phyloP scores from a whole-genome alignment of 37 sponge, comb jelly and placozoan genomes.

The Tethya wilhelma region DNA sequence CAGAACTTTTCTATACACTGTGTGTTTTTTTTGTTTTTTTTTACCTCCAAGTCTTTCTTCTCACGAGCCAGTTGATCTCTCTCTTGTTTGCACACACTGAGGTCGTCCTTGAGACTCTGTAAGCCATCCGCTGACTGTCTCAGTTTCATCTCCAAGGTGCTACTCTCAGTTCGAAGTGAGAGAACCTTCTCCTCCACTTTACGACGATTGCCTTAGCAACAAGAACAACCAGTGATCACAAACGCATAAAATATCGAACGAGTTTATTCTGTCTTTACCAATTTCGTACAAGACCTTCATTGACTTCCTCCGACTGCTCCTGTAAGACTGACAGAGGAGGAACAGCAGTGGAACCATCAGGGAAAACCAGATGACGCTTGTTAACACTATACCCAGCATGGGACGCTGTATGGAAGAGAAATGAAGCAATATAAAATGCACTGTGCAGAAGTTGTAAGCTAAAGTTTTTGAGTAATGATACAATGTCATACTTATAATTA shows the following conservation, averaged over 20 bases:
- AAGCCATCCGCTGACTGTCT: neutral
- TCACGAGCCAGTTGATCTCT: neutral
- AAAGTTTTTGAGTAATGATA: too few relatives aligned
- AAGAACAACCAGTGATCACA: neutral
- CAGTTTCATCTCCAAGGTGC: neutral
- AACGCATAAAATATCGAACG: neutral
- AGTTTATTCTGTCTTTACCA: slow-evolving; percentile 5
- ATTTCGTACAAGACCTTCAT: neutral
- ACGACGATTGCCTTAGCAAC: neutral
- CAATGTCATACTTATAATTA: neutral
- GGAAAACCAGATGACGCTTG: slow-evolving; percentile 1
- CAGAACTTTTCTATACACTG: neutral
- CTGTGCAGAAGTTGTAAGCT: neutral
- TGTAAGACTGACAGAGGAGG: slow-evolving; percentile 8
- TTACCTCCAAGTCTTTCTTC: slow-evolving; percentile 38
- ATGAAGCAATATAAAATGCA: neutral
- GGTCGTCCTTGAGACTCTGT: slow-evolving; percentile 23
- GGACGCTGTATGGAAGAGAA: slow-evolving; percentile 32
- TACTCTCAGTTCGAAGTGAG: slow-evolving; percentile 5
- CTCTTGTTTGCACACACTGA: slow-evolving; percentile 6
- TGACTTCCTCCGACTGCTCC: slow-evolving; percentile 1
- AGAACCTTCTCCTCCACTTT: slow-evolving; percentile 27
- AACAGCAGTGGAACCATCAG: slow-evolving; percentile 18
- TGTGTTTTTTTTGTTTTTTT: neutral
- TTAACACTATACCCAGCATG: slow-evolving; percentile 14